Evolutionary conservation across 2,113 vertebrate genomes (phyloP).

Genomic region (Mola mola): DNA sequence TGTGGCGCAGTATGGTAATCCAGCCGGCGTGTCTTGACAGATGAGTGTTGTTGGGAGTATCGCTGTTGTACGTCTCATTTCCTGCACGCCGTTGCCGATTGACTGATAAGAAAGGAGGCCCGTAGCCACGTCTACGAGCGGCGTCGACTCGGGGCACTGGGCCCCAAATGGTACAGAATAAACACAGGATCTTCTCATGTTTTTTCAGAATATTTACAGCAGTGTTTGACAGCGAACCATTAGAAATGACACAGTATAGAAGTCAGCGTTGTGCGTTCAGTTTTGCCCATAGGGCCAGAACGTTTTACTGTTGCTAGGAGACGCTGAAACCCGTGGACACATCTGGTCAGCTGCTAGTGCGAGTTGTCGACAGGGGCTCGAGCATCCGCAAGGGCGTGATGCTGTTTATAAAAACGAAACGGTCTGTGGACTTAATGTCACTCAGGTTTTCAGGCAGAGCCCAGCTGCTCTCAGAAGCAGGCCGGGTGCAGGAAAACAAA

Average conservation of each 20-base stretch:
- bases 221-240: slow-evolving; percentile 15
- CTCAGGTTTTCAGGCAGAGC: background rate
- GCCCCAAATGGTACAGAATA: background rate
- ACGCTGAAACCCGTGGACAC: slow-evolving; percentile 64
- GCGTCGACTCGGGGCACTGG: background rate
- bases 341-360: slow-evolving; percentile 71
- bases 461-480: background rate
- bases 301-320: slow-evolving; percentile 71
- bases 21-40: slow-evolving; percentile 48
- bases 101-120: slow-evolving; percentile 65
- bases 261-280: slow-evolving; percentile 19
- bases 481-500: background rate
- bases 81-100: slow-evolving; percentile 44
- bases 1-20: slow-evolving; percentile 53
- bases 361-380: slow-evolving; percentile 57
- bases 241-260: slow-evolving; percentile 10
- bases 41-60: slow-evolving; percentile 53
- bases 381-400: slow-evolving; percentile 36
- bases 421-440: slow-evolving; percentile 15
- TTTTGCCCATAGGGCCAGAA: slow-evolving; percentile 30
- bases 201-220: background rate
- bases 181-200: background rate
- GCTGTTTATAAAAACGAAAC: slow-evolving; percentile 38
- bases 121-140: slow-evolving; percentile 13
- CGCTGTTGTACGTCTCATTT: slow-evolving; percentile 56